These are phyloP conservation scores for Drosophila percnosoma DNA, from an alignment of 2,888 invertebrate species.

Conservation along the genomic window DNA sequence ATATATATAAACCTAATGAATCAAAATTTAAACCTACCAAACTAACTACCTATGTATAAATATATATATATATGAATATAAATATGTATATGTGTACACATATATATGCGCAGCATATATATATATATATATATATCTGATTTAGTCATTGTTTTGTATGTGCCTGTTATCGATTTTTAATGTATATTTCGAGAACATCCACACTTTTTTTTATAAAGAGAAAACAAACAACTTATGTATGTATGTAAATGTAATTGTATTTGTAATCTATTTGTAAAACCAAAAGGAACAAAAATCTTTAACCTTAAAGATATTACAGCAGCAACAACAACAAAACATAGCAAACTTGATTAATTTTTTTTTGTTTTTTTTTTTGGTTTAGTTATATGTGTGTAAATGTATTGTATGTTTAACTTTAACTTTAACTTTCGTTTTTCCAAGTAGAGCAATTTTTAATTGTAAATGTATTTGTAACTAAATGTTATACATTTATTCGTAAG, in stretches of 20 bases:
- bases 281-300: constrained; percentile 12
- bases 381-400: constrained; percentile 22
- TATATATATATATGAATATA: constrained; percentile 20
- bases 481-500: constrained; percentile 79
- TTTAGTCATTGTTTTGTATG: constrained; percentile 80
- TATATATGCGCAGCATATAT: constrained; percentile 5
- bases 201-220: constrained; percentile 32
- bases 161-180: constrained; percentile 77
- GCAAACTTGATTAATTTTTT: constrained; percentile 21
- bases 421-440: constrained; percentile 59
- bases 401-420: constrained; percentile 50
- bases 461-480: constrained; percentile 80
- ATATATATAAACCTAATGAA: constrained; percentile 45
- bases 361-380: constrained; percentile 15
- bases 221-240: constrained; percentile 41
- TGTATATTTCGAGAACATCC: constrained; percentile 64
- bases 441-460: constrained; percentile 80
- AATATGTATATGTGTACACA: constrained; percentile 15
- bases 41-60: constrained; percentile 29
- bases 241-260: constrained; percentile 59
- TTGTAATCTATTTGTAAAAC: constrained; percentile 45
- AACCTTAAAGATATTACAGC: constrained; percentile 45
- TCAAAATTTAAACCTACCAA: constrained; percentile 56
- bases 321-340: constrained; percentile 21
- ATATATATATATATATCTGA: constrained; percentile 51